Evolutionary conservation across 1,140 invertebrate genomes (phyloP), one percentile per base, ranked within the genome.

Genomic region (Drosophila littoralis): DNA sequence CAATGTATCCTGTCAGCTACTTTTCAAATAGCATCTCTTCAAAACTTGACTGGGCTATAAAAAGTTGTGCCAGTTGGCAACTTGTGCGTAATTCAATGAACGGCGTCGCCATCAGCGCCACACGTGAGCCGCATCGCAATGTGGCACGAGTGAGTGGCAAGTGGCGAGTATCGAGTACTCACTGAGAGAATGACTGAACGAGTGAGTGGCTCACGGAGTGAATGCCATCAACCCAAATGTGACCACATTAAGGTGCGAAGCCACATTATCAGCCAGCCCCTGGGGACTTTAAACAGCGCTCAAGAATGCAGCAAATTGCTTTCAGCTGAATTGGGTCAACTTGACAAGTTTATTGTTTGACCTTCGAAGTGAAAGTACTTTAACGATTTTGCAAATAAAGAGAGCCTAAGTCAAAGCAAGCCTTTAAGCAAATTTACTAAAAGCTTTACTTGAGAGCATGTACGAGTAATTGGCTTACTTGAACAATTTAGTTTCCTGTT

Each of bases 61-160:
- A 79, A 82, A 82, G 52, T 78, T 77, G 48, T 5, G 48, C 12
- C 32, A 60, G 40, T 48, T 63, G 36, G 35, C 57, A 83, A 76
- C 65, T 81, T 79, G 65, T 63, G 67, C 69, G 84, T 89, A 88
- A 88, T 88, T 84, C 84, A 88, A 88, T 88, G 73, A 89, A 79
- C 73, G 84, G 81, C 75, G 75, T 64, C 65, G 70, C 84, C 80
- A 78, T 69, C 67, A 66, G 68, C 54, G 54, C 28, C 46, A 80
- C 80, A 88, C 84, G 84, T 89, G 84, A 89, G 80, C 48, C 59
- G 84, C 66, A 77, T 88, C 74, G 35, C 59, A 84, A 88, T 83
- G 77, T 32, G 50, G 42, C 55, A 46, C 17, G 71, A 32, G 32
- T 43, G 46, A 74, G n/a, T 78, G 59, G 22, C 22, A 28, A 17